phyloP scores from a whole-genome alignment of 1,140 invertebrate species.

The Bactericera cockerelli region DNA sequence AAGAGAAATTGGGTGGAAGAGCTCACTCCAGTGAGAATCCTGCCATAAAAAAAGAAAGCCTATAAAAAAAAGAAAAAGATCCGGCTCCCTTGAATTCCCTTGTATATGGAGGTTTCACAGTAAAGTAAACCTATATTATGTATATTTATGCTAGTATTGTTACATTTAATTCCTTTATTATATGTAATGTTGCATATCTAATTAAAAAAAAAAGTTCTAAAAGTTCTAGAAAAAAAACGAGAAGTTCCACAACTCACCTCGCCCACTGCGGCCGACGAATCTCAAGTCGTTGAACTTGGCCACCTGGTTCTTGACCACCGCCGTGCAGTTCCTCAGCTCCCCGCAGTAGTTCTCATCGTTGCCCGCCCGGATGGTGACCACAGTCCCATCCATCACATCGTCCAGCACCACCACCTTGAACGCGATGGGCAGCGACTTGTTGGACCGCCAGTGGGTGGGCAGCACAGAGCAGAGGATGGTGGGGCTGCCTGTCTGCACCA shows the following conservation, averaged over 20 bases:
- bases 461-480: slow-evolving; percentile 78
- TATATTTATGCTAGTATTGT: no score
- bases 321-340: slow-evolving; percentile 78
- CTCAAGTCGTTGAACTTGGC: slow-evolving; percentile 95
- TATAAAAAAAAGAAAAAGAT: no score
- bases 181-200: no score
- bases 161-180: no score
- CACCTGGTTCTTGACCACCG: slow-evolving; percentile 90
- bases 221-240: no score
- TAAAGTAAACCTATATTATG: no score
- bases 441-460: slow-evolving; percentile 88
- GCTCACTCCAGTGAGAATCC: no score
- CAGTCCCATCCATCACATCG: slow-evolving; percentile 81
- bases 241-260: slow-evolving; percentile 50
- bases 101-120: no score
- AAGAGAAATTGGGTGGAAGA: no score
- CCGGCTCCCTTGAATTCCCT: no score
- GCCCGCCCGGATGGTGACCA: slow-evolving; percentile 81
- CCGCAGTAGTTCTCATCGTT: slow-evolving; percentile 95
- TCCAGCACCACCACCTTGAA: slow-evolving; percentile 85
- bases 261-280: slow-evolving; percentile 86
- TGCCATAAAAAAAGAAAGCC: no score
- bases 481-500: slow-evolving; percentile 80
- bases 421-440: slow-evolving; percentile 84
- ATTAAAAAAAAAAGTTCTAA: no score